Percentiles rank a stretch among this genome's conserved stretches.
Conservation (phyloP, 2,888 invertebrate species). For the Drosophila koepferae region DNA sequence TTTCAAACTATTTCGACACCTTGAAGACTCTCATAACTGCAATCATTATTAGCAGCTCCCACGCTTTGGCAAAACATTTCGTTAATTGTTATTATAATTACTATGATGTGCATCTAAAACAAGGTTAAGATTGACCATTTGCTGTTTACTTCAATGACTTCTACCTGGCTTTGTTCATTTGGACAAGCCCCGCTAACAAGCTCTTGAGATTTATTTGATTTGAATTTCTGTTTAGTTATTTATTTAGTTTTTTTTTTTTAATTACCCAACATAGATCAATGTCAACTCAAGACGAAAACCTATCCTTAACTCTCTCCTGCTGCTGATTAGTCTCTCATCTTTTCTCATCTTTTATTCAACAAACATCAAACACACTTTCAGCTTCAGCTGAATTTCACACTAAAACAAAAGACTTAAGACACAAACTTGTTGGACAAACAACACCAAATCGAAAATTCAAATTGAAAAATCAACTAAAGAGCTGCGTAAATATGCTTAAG, state of each 20-base stretch:
- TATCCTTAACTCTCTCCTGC: conserved; percentile 10
- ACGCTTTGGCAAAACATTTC: conserved; percentile 3
- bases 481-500: conserved; percentile 25
- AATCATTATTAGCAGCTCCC: neutral
- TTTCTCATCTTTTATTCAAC: conserved; percentile 7
- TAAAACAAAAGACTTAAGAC: conserved; percentile 64
- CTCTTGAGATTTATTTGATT: neutral
- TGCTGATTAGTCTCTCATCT: conserved; percentile 2
- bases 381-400: conserved; percentile 12
- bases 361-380: neutral
- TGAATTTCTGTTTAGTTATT: neutral
- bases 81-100: conserved; percentile 9
- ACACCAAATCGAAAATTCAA: neutral
- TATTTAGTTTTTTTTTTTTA: neutral
- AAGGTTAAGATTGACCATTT: neutral
- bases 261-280: conserved; percentile 13
- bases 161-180: neutral
- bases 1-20: neutral
- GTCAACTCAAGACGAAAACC: neutral
- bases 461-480: conserved; percentile 21
- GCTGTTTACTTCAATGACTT: neutral
- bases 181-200: neutral
- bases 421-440: conserved; percentile 46
- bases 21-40: neutral
- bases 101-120: neutral